Base-by-base conservation (phyloP, 2,113 vertebrate genomes). In the Cavia aperea region DNA sequence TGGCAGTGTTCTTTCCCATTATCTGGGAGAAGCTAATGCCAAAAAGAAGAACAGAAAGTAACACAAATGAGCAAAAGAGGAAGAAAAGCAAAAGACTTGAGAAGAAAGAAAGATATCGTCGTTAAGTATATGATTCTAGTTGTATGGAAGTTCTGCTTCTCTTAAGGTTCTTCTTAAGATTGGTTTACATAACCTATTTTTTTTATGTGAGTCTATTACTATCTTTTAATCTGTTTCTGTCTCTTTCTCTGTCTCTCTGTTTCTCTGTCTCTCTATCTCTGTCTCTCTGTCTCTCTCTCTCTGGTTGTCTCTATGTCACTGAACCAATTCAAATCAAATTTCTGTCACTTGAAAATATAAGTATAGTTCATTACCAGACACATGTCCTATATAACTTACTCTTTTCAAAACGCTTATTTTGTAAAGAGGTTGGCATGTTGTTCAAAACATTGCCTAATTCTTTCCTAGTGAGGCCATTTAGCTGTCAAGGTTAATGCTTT, bases 321-420 rank as follows among this genome's bases (percentile, higher is more conserved):
- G 33, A 62, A 93, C n/a, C 68, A 68, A 33, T 29, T 92, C 54
- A 78, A 54, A 78, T 11, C 4, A 43, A 11, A 43, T 82, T 84
- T 84, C 24, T 90, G 33, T 94, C n/a, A 46, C 31, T 88, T 92
- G 23, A 63, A 79, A 92, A 73, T 56, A 75, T 2, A 46, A 49
- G n/a, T n/a, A 5, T 65, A 65, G 11, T 65, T 84, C 4, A 15
- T 78, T 84, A 88, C 15, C 4, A 56, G 72, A 11, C 92, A 77
- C 29, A 92, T 92, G 39, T 46, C 4, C 15, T 60, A 29, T 68
- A 33, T 70, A 79, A 63, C 4, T 85, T 31, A 90, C 18, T 33
- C 49, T 73, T 75, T 33, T 10, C n/a, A 89, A 89, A 81, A 15
- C 24, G 60, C 31, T 95, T 90, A 70, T 83, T 94, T 88, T 90